phyloP scores from a whole-genome alignment of 2,113 vertebrate species.

The Pheucticus melanocephalus region DNA sequence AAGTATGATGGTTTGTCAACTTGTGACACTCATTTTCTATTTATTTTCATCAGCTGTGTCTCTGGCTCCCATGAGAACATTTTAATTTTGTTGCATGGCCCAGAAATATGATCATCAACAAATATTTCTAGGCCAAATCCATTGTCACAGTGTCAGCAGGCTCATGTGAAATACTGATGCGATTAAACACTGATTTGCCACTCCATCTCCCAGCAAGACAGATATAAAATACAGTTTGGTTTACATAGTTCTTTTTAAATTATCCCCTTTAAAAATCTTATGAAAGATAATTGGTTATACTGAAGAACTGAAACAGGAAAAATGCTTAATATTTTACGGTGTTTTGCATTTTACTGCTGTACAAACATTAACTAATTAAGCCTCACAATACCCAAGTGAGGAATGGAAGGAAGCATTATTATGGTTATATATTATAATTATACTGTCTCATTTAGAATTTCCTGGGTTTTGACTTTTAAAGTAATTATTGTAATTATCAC shows the following conservation, averaged over 20 bases:
- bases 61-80: constrained; percentile 9
- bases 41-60: constrained; percentile 22
- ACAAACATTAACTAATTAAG: constrained; percentile 58
- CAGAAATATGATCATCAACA: constrained; percentile 40
- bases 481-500: constrained; percentile 48
- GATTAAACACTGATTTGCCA: constrained; percentile 35
- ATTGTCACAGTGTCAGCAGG: neutral
- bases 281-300: neutral
- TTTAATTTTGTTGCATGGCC: constrained; percentile 10
- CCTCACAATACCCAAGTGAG: constrained; percentile 42
- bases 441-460: constrained; percentile 39
- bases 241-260: neutral
- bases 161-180: constrained; percentile 1
- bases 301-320: neutral
- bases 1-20: neutral
- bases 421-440: constrained; percentile 45
- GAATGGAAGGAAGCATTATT: constrained; percentile 52
- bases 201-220: constrained; percentile 9
- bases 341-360: constrained; percentile 29
- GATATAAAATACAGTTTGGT: neutral
- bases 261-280: neutral
- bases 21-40: neutral
- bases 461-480: constrained; percentile 43
- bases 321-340: constrained; percentile 6
- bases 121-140: constrained; percentile 46